Conservation (phyloP, 2,888 invertebrate species). For the Chloroclysta siterata region DNA sequence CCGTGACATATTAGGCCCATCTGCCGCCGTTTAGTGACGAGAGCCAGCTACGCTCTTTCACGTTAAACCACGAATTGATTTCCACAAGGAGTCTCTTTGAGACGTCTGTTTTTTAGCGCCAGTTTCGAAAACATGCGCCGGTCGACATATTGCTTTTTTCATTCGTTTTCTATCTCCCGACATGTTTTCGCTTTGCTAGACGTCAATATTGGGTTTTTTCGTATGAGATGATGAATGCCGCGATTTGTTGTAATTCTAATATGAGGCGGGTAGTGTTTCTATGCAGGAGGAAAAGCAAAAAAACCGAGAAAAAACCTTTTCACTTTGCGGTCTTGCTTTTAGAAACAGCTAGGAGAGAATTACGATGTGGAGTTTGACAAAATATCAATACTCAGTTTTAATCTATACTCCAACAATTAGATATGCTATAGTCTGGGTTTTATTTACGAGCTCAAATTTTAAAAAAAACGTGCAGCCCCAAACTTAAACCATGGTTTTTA, state of each 20-base stretch:
- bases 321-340: no score
- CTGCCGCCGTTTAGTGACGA: conserved; percentile 61
- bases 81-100: conserved; percentile 62
- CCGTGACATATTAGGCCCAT: conserved; percentile 69
- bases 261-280: conserved; percentile 41
- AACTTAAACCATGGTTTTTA: no score
- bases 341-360: no score
- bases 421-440: conserved; percentile 15
- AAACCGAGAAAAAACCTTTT: no score
- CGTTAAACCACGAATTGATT: conserved; percentile 76
- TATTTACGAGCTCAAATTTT: conserved; percentile 39
- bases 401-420: neutral
- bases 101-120: conserved; percentile 66
- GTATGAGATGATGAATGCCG: conserved; percentile 58
- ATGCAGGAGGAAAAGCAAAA: no score
- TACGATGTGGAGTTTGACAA: neutral
- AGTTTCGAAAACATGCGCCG: conserved; percentile 69
- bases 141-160: conserved; percentile 76
- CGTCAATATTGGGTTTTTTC: conserved; percentile 66
- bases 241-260: conserved; percentile 56
- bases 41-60: conserved; percentile 63
- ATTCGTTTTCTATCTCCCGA: conserved; percentile 65
- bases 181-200: conserved; percentile 67
- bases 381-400: neutral
- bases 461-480: conserved; percentile 19